Percentiles rank a stretch among this genome's conserved stretches.
Evolutionary conservation across 1,140 invertebrate genomes (phyloP).

Genomic region (Onthophagus taurus): DNA sequence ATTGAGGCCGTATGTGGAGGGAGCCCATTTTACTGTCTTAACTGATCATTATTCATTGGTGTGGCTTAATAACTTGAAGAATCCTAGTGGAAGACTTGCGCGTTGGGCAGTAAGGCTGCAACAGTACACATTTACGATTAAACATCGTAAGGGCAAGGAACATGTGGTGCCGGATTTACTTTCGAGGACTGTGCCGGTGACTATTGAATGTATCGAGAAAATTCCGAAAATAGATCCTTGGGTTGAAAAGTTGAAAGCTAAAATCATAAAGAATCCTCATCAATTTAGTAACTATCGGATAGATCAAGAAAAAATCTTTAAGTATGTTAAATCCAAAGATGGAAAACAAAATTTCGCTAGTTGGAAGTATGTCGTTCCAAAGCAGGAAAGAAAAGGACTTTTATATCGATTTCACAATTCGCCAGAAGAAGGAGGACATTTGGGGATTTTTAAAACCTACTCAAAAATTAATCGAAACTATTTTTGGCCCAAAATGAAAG

Average conservation of each 20-base stretch:
- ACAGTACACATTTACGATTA: slow-evolving; percentile 6
- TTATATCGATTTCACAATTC: background rate
- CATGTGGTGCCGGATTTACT: background rate
- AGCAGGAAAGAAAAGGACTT: background rate
- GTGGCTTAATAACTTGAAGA: slow-evolving; percentile 2
- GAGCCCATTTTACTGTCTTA: background rate
- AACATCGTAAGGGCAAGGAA: background rate
- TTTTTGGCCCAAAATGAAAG: slow-evolving; percentile 8
- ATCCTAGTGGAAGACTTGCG: background rate
- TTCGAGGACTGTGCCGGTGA: background rate
- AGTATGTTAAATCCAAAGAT: slow-evolving; percentile 4
- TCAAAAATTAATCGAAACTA: background rate
- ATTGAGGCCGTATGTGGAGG: slow-evolving; percentile 3
- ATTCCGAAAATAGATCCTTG: no score
- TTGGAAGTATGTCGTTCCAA: slow-evolving; percentile 4
- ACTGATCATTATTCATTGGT: slow-evolving; percentile 2
- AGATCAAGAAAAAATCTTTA: no score
- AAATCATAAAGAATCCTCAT: no score
- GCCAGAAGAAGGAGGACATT: background rate
- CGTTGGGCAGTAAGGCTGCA: background rate
- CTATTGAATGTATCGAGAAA: no score
- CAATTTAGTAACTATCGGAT: no score
- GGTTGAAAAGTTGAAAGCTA: no score
- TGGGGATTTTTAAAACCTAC: background rate
- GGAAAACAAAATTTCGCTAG: background rate